Conservation (phyloP, 2,797 vertebrate species). For the Acanthiza pusilla region DNA sequence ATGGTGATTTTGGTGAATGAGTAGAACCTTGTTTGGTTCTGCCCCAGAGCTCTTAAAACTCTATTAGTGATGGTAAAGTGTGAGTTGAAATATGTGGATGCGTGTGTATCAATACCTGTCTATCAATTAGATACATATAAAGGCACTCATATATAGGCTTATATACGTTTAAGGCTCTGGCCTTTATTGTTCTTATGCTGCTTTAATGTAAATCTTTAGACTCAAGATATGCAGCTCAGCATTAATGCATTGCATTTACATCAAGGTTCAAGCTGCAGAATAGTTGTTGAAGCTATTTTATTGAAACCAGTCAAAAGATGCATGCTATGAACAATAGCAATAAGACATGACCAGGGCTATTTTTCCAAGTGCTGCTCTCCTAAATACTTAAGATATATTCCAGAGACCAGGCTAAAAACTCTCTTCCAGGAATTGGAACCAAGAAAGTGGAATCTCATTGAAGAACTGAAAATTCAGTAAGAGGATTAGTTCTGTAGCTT, state of each 20-base stretch:
- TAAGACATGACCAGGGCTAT: not conserved
- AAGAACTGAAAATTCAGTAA: not conserved
- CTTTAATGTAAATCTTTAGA: not conserved
- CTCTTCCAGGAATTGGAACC: not conserved
- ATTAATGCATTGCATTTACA: not conserved
- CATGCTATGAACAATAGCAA: not conserved
- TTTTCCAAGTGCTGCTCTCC: not conserved
- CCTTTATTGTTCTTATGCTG: not conserved
- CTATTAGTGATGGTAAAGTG: not conserved
- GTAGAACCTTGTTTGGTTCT: not conserved
- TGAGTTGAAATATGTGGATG: not conserved
- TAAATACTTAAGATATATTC: not conserved
- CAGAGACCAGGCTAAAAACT: not conserved
- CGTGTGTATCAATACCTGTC: fast-evolving
- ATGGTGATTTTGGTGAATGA: not conserved
- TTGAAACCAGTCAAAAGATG: not conserved
- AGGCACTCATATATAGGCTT: not conserved
- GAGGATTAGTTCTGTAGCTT: not conserved
- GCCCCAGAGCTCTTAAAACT: not conserved
- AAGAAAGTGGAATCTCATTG: not conserved
- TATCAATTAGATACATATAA: not conserved
- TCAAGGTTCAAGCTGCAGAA: not conserved
- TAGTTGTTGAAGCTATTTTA: not conserved
- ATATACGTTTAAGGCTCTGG: not conserved
- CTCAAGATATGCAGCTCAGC: not conserved